These are phyloP conservation scores for Syrphus vitripennis DNA, from an alignment of 2,888 invertebrate species.

Conservation along the genomic window DNA sequence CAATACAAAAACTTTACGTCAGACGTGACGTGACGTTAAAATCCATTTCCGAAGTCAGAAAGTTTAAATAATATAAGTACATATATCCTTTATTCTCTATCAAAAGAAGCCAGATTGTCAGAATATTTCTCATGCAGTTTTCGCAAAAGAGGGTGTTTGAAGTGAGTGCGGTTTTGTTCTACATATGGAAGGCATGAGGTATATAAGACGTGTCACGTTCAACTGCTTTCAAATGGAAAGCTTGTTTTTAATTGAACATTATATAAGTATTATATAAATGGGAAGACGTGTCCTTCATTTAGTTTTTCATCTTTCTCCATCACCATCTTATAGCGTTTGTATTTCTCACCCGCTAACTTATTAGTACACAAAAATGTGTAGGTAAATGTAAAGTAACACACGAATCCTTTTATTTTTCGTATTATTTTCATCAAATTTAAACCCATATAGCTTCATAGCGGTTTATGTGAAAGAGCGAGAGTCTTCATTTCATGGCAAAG, in stretches of 20 bases:
- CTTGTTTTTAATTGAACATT: not conserved
- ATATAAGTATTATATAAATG: not conserved
- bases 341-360: not conserved
- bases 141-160: not conserved
- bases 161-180: not conserved
- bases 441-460: not conserved
- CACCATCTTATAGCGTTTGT: not conserved
- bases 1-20: not conserved
- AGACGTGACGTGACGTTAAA: not conserved
- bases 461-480: not conserved
- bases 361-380: not conserved
- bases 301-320: not conserved
- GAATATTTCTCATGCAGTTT: not conserved
- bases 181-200: too few species aligned
- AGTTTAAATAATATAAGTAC: not conserved
- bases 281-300: not conserved
- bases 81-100: not conserved
- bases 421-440: not conserved
- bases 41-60: not conserved
- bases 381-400: not conserved
- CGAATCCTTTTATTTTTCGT: too few species aligned
- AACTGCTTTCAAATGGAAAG: constrained; percentile 28
- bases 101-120: not conserved
- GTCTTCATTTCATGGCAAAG: not conserved
- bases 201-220: constrained; percentile 43